A percentile compares a stretch with the other conserved stretches of the same genome.
These are phyloP conservation scores for Mormyrops attenuatus DNA, from an alignment of 2,797 vertebrate species.

Conservation along the genomic window DNA sequence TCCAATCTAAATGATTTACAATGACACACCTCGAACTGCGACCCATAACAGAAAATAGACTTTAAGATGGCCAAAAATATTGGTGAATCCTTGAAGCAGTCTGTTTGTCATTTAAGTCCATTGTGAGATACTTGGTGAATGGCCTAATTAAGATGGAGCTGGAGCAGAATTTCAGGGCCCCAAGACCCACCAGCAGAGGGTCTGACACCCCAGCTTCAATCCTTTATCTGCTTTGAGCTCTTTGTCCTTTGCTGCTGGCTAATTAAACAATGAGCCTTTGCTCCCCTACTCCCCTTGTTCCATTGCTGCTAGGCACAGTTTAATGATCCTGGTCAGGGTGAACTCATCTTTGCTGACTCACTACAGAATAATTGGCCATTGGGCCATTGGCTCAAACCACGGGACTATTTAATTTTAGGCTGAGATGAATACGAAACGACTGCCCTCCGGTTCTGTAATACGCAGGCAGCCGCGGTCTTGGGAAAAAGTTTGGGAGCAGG, in stretches of 20 bases:
- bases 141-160: background rate
- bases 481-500: background rate
- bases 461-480: background rate
- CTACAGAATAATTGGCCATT: background rate
- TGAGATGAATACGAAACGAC: slow-evolving; percentile 11
- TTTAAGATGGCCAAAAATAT: background rate
- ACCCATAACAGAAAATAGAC: background rate
- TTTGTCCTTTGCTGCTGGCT: background rate
- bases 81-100: background rate
- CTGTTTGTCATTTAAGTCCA: background rate
- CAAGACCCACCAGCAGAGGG: background rate
- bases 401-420: background rate
- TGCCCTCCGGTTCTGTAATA: background rate
- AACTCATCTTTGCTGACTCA: background rate
- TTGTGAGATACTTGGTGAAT: background rate
- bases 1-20: background rate
- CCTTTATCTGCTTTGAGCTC: background rate
- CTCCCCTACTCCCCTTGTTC: background rate
- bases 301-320: background rate
- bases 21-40: background rate
- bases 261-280: background rate
- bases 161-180: background rate
- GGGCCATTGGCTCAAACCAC: background rate
- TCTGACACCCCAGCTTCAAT: background rate
- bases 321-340: background rate